Base-by-base conservation (phyloP, 2,888 invertebrate species). In the Pandemis corylana region DNA sequence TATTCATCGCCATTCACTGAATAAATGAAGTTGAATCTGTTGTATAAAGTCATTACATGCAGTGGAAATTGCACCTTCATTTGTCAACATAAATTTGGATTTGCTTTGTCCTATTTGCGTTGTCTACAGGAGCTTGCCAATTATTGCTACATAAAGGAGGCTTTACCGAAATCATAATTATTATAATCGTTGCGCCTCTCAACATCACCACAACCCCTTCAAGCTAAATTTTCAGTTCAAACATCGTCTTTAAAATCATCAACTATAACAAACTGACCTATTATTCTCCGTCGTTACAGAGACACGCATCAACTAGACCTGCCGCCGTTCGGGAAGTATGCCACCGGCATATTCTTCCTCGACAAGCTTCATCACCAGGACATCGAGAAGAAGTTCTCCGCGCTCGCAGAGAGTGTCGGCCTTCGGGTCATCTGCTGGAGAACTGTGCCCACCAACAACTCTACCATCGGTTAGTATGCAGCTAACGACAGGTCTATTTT, bases 281-380 rank as follows among this genome's bases (percentile, higher is more conserved):
- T 3, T 12, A 49, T 65, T 69, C 12, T 44, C 28, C 51, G 76
- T 84, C 80, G 76, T 91, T 91, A 49, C 94, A 98, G 98, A 89
- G 97, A 97, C 85, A 96, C 96, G 78, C 96, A 97, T 84, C 97
- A 97, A 82, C 95, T 99, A 76, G 96, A 96, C 79, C 95, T 99
- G 82, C 99, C 99, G 9, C 96, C 96, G 28, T 96, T 96, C 83
- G 99, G 99, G 5, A 95, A 96, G 80, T 99, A 99, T 95, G 99
- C 99, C 71, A 99, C 99, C 28, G 99, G 99, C 76, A 98, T 99
- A 79, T 96, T 99, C 87, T 99, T 98, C 94, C 94, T 99, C 90
- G 98, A 99, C 90, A 97, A 97, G 88, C 95, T 96, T 68, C 97
- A 97, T 84, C 97, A 97, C 84, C 95, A 96, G 83, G 96, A 97